Base-by-base conservation (phyloP, 2,113 vertebrate species). In the Ceyx margarethae region DNA sequence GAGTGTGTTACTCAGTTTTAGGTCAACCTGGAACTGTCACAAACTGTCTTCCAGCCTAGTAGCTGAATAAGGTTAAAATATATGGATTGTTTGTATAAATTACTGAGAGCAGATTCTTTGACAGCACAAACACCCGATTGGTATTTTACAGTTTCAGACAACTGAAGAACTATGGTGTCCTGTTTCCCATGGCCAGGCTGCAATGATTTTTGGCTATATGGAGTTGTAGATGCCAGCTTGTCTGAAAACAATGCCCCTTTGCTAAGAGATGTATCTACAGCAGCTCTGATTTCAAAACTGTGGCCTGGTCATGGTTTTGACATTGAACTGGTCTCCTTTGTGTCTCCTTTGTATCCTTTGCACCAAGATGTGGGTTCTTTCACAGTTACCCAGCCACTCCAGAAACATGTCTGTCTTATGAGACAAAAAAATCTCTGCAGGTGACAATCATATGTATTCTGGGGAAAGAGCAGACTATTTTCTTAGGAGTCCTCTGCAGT, bases 111-210 rank as follows among this genome's bases (percentile, higher is more conserved):
- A 80, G 81, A 57, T 42, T 80, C 33, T 69, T 11, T 51, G 64
- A 57, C 50, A 91, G 48, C 1, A 0, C 69, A 72, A 53, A 79
- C 0, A 0, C 16, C 43, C 61, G 15, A 11, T 2, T 5, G 48
- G 19, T 33, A 6, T 69, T 91, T 89, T 37, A 48, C 82, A 28
- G 66, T 29, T 33, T 69, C 58, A 40, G 50, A 56, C 4, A 60
- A 35, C 4, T 1, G 4, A 64, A 60, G 48, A 65, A 37, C 25
- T 61, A 11, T 0, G 6, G 72, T 37, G 89, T 28, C 17, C 62
- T 53, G 31, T 57, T 16, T 88, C 12, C 40, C n/a, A 2, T 42
- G 65, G 62, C 54, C 42, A 37, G 45, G 53, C 58, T n/a, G 9
- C 37, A 11, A 19, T 15, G 18, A 14, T 66, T 73, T 81, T 73